Evolutionary conservation across 2,113 vertebrate species (phyloP).

Genomic region (Tiliqua scincoides): DNA sequence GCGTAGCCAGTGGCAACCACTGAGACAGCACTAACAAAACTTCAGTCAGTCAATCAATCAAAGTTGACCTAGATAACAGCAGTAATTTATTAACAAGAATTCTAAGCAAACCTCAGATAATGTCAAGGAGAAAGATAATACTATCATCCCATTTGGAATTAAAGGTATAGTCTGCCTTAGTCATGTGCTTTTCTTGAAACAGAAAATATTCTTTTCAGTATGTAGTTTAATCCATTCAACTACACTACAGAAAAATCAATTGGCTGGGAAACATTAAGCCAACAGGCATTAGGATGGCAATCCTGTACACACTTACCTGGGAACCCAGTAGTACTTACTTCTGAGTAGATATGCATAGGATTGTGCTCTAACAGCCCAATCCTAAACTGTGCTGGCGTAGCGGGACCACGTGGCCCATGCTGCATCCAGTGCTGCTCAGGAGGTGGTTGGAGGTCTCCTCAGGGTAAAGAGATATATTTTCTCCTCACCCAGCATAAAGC

Average conservation of each 20-base stretch:
- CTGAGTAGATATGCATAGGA: too few species aligned
- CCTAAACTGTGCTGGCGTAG: too few species aligned
- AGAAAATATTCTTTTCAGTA: background rate
- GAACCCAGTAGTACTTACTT: too few species aligned
- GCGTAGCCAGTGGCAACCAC: constrained; percentile 31
- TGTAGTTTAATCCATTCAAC: background rate
- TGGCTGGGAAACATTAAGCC: background rate
- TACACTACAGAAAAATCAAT: background rate
- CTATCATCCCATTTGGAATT: constrained; percentile 1
- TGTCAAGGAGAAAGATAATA: constrained; percentile 22
- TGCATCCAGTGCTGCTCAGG: too few species aligned
- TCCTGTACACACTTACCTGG: too few species aligned
- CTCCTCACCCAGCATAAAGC: too few species aligned
- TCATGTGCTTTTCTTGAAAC: background rate
- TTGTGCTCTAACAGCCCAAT: too few species aligned
- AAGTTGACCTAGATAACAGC: constrained; percentile 23
- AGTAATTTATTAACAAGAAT: constrained; percentile 35
- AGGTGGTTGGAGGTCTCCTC: too few species aligned
- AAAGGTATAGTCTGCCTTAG: background rate
- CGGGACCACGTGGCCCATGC: too few species aligned
- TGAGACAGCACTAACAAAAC: constrained; percentile 25
- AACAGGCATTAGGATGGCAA: background rate
- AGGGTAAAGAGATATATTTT: too few species aligned
- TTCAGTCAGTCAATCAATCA: constrained; percentile 34
- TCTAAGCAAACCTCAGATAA: constrained; percentile 25